Evolutionary conservation across 2,888 invertebrate genomes (phyloP), one percentile per base, ranked within the genome.

Genomic region (Spatulosminthurus flaviceps): DNA sequence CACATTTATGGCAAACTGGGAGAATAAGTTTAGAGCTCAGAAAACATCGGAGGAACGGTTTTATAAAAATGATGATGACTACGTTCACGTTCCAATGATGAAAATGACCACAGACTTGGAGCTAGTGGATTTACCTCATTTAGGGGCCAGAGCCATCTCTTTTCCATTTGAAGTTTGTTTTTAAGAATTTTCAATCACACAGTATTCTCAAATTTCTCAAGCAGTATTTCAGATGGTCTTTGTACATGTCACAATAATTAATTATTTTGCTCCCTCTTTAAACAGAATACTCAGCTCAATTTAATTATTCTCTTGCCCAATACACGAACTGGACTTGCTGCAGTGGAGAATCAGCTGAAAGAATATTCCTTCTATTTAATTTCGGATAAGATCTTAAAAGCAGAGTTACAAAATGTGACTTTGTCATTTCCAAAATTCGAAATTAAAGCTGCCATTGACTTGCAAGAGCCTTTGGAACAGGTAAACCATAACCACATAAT

Each of bases 381-480:
- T 5, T 42, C 77, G 16, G 79, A 73, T 1, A 79, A 81, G 29
- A 86, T 92, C 11, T 24, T 51, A 5, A 64, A 69, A 85, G 0
- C 87, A 1, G 74, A 86, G 0, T 87, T 88, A 0, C 91, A 92
- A 86, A 92, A 94, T 0, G 88, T 91, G 61, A 90, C 61, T 19
- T 29, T 95, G 0, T 90, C 90, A 21, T 87, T 95, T 51, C 95
- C 95, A 1, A 93, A 92, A 87, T 95, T 95, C 87, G 93, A 92
- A 87, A 91, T 95, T 71, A 94, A 95, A 87, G 91, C 91, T 13
- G 90, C 91, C 80, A 90, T 93, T n/a, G 89, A 93, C 81, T 88
- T 95, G 43, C 89, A 89, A 9, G 88, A 89, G 0, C 86, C 91
- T 19, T 87, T 95, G 71, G 87, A 89, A 28, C 90, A 92, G 89